Evolutionary conservation across 2,888 invertebrate species (phyloP).

Genomic region (Carterocephalus palaemon): DNA sequence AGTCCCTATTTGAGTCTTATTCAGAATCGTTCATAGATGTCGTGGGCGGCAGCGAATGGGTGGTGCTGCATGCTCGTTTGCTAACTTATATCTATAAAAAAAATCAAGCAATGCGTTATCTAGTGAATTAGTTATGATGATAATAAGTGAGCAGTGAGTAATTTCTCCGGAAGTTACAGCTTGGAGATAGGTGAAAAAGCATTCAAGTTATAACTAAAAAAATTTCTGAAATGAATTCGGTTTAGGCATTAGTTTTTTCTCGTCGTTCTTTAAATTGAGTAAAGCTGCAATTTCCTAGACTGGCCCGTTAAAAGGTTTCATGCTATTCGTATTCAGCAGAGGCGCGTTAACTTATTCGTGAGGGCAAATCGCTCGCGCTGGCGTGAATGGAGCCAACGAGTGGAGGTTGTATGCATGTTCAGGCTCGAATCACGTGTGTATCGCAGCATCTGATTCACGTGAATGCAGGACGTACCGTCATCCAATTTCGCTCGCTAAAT

Average conservation of each 20-base stretch:
- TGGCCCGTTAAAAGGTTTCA: constrained; percentile 51
- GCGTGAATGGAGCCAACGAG: constrained; percentile 52
- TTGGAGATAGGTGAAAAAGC: constrained; percentile 24
- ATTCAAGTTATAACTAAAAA: constrained; percentile 30
- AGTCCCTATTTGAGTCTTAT: no score
- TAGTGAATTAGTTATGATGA: constrained; percentile 25
- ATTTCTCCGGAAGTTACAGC: constrained; percentile 25
- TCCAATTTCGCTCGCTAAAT: constrained; percentile 85
- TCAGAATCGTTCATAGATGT: no score
- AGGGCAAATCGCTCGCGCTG: constrained; percentile 44
- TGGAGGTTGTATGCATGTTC: constrained; percentile 37
- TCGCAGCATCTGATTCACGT: constrained; percentile 54
- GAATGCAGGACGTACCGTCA: constrained; percentile 69
- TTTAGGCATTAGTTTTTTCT: constrained; percentile 29
- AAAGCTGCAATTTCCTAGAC: constrained; percentile 57
- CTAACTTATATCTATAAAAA: constrained; percentile 4
- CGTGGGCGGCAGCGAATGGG: no score
- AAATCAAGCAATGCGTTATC: constrained; percentile 19
- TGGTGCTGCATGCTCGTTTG: neutral
- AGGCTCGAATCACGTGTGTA: constrained; percentile 49
- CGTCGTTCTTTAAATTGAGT: constrained; percentile 49
- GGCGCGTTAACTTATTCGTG: constrained; percentile 50
- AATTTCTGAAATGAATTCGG: constrained; percentile 28
- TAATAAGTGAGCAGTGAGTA: no score
- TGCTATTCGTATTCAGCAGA: constrained; percentile 55